Evolutionary conservation across 1,140 invertebrate genomes (phyloP), one percentile per base, ranked within the genome.

Genomic region (Apis cerana): DNA sequence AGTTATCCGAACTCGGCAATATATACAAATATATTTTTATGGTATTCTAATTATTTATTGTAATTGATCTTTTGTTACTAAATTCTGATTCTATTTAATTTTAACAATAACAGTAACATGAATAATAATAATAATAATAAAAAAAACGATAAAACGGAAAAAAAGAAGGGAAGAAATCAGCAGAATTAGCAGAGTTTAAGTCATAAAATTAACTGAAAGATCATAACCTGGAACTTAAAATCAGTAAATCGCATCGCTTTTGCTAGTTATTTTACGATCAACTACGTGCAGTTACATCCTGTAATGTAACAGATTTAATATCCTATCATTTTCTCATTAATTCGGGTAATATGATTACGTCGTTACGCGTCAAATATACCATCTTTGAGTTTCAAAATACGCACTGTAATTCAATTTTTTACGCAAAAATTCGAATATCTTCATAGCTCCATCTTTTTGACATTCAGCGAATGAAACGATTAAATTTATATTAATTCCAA

Each of bases 311-410:
- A 1, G 48, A 19, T n/a, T 64, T 70, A 80, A 64, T 68, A 83
- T 0, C 48, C 56, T 21, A 70, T 70, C 72, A 86, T 87, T 87
- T 84, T 62, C 72, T 87, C 81, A 70, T 87, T 83, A 77, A 83
- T 80, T 75, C 43, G 23, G 17, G 15, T 83, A 86, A 80, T 72
- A 80, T 43, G 59, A 17, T 12, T 23, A 52, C 65, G 61, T 8
- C 10, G 5, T 7, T 43, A 43, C 33, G 33, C 33, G 33, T 43
- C 5, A 43, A 43, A 7, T 43, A 7, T 7, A 43, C 4, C 4
- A 43, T 43, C 5, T 43, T 43, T 43, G 5, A 4, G 33, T 43
- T 43, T 70, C 33, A 48, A 85, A 69, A 19, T 54, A 62, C 12
- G 33, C n/a, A 12, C 3, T 13, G 64, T 15, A 23, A 10, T n/a